Evolutionary conservation across 2,888 invertebrate genomes (phyloP), one percentile per base, ranked within the genome.

Genomic region (Gortyna flavago): DNA sequence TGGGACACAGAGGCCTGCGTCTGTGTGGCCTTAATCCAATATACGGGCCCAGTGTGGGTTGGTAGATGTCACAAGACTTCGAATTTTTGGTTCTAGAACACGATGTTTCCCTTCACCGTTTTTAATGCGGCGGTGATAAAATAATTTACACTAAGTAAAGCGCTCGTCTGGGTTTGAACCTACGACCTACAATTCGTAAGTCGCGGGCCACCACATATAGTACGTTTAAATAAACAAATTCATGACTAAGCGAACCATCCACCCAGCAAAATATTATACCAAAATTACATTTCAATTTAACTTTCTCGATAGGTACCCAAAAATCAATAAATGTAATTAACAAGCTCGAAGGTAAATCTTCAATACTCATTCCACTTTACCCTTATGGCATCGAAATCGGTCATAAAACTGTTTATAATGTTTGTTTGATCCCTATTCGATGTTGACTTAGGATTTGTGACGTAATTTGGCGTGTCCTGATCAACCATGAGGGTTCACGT

Each of bases 381-480:
- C 59, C 51, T 44, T 79, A 81, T 72, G 13, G 57, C 74, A 44
- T 57, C 62, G 62, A 68, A 73, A 69, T 51, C 54, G 68, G 65
- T 41, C 62, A 79, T 64, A 81, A 81, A 83, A 75, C 29, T 64
- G 75, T 79, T 74, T 67, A 67, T 75, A 79, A 87, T 70, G 72
- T 85, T 80, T 65, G 76, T 84, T 75, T 80, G 70, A 79, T 79
- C 84, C 88, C 54, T 62, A 72, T 78, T 78, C 75, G 74, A 44
- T 64, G 77, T 88, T 87, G 77, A 77, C 86, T 87, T 84, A 87
- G 88, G 87, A 88, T 78, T 64, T 65, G 69, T 72, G 86, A 81
- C 54, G 70, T 80, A 72, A 86, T 85, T 83, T 75, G 48, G 59
- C 41, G 29, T 61, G 66, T 69, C 57, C 29, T 51, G 80, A 70